phyloP scores from a whole-genome alignment of 1,140 invertebrate species.

The Drosophila bipectinata region DNA sequence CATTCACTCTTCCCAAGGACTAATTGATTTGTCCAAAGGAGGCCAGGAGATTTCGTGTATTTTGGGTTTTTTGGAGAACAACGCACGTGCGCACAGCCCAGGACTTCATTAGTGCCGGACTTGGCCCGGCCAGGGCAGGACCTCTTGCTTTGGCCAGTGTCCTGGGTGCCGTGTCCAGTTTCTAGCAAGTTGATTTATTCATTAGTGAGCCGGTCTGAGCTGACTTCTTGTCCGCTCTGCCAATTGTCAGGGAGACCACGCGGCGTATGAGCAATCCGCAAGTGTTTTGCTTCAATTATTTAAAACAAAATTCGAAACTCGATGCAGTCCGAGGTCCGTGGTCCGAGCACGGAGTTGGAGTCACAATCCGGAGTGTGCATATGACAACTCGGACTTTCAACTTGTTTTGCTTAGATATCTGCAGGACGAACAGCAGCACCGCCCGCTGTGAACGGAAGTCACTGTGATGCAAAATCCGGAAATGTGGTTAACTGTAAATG shows the following conservation, averaged over 20 bases:
- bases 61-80: constrained; percentile 24
- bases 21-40: constrained; percentile 71
- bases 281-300: constrained; percentile 51
- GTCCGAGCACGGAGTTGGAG: no score
- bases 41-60: constrained; percentile 40
- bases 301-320: constrained; percentile 32
- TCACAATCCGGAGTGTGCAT: constrained; percentile 16
- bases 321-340: neutral
- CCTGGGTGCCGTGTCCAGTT: constrained; percentile 34
- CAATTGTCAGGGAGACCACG: neutral
- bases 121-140: constrained; percentile 12
- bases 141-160: constrained; percentile 20
- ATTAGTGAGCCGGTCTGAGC: constrained; percentile 48
- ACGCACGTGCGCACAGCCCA: constrained; percentile 57
- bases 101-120: constrained; percentile 57
- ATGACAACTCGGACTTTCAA: constrained; percentile 38
- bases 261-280: constrained; percentile 42
- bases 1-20: constrained; percentile 16
- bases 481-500: constrained; percentile 72
- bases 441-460: constrained; percentile 49
- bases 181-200: constrained; percentile 66
- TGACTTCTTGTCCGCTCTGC: constrained; percentile 36
- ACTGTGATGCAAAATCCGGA: constrained; percentile 64
- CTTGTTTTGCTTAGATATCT: constrained; percentile 19
- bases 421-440: neutral